phyloP scores from a whole-genome alignment of 2,888 invertebrate genomes.

The Parascotia fuliginaria region DNA sequence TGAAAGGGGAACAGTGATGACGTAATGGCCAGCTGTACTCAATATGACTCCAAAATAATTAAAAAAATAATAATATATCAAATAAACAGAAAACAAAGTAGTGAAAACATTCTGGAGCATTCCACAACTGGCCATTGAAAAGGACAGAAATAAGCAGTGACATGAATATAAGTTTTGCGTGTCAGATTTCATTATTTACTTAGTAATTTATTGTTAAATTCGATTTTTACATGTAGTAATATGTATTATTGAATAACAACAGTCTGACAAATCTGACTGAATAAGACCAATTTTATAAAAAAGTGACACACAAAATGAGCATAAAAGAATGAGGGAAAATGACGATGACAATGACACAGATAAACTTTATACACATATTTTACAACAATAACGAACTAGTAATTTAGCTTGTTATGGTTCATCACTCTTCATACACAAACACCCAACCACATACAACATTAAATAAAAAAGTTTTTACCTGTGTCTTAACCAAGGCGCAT shows the following conservation, averaged over 20 bases:
- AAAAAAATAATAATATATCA: background rate
- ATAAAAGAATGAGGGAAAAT: constrained; percentile 33
- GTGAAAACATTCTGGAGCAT: constrained; percentile 9
- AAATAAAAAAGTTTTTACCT: constrained; percentile 81
- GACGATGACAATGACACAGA: constrained; percentile 27
- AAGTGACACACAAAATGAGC: constrained; percentile 43
- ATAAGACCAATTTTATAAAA: constrained; percentile 5
- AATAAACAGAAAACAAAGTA: constrained; percentile 6
- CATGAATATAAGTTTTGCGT: constrained; percentile 38
- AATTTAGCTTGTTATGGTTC: constrained; percentile 26
- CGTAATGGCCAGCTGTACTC: constrained; percentile 61
- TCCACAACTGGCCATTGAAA: constrained; percentile 70
- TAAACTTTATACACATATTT: constrained; percentile 22
- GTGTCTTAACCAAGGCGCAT: constrained; percentile 94
- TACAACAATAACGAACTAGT: constrained; percentile 25
- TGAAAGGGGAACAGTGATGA: constrained; percentile 79
- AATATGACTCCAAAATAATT: background rate
- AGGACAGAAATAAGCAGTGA: constrained; percentile 66
- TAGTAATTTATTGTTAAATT: background rate
- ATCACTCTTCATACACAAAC: constrained; percentile 36
- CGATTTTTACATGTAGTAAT: too few relatives aligned
- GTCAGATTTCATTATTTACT: constrained; percentile 25
- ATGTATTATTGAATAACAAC: too few relatives aligned
- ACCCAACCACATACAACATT: constrained; percentile 41
- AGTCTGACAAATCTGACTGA: background rate